Conservation (phyloP, 2,888 invertebrate species). For the Clostera curtula region DNA sequence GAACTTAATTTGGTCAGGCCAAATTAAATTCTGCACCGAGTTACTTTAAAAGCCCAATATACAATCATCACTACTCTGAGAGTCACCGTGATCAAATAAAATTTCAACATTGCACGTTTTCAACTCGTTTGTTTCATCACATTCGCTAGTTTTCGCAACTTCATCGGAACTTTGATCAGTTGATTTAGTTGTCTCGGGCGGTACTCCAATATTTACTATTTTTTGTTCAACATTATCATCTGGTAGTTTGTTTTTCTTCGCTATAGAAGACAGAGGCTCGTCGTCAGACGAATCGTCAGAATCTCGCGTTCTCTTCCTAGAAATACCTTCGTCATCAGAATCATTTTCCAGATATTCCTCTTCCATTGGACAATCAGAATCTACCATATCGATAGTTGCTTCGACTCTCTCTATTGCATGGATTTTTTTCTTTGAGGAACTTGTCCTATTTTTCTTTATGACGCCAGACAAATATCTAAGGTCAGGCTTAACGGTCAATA, state of each 20-base stretch:
- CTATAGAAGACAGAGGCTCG: slow-evolving; percentile 48
- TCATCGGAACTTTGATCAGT: neutral
- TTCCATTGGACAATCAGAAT: slow-evolving; percentile 31
- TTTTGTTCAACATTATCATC: slow-evolving; percentile 3
- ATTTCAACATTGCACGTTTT: neutral
- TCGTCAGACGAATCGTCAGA: slow-evolving; percentile 46
- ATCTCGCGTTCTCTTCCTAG: neutral
- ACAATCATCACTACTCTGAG: slow-evolving; percentile 19
- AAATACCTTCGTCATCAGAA: slow-evolving; percentile 6
- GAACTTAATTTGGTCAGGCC: no score
- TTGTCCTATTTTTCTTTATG: no score
- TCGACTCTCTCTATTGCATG: slow-evolving; percentile 13
- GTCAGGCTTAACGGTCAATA: no score
- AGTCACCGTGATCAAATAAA: neutral
- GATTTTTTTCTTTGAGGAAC: no score
- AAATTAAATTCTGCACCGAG: no score
- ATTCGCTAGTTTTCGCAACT: neutral
- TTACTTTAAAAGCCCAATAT: slow-evolving; percentile 33
- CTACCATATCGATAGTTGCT: slow-evolving; percentile 24
- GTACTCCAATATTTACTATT: no score
- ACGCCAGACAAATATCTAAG: no score
- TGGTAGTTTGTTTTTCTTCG: slow-evolving; percentile 35
- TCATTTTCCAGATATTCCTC: slow-evolving; percentile 17
- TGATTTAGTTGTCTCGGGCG: slow-evolving; percentile 5
- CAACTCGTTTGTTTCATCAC: neutral